phyloP scores from a whole-genome alignment of 2,113 vertebrate genomes.

The Notarius lentiginosus region DNA sequence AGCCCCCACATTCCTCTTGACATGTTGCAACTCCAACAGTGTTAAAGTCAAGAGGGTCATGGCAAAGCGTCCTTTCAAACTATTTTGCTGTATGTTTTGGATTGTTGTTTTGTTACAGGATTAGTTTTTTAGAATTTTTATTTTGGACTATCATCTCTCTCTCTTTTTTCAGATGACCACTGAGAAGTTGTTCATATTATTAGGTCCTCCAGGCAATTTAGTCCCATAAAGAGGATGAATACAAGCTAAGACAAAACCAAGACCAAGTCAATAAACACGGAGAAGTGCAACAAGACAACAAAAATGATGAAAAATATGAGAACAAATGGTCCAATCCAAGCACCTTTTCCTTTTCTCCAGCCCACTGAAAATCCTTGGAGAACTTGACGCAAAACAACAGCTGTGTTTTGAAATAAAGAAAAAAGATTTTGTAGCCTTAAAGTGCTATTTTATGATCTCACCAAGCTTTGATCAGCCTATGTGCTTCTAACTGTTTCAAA shows the following conservation, averaged over 20 bases:
- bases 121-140: not conserved
- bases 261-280: not conserved
- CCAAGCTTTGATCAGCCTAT: not conserved
- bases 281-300: not conserved
- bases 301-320: not conserved
- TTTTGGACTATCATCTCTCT: not conserved
- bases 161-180: not conserved
- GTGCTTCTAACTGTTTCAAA: not conserved
- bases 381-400: conserved; percentile 8
- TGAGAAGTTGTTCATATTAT: not conserved
- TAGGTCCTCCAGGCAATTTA: not conserved
- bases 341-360: not conserved
- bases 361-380: not conserved
- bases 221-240: not conserved
- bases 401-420: not conserved
- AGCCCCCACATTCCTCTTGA: conserved; percentile 28
- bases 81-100: not conserved
- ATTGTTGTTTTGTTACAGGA: not conserved
- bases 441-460: not conserved
- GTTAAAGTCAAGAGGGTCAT: not conserved
- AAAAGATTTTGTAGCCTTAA: not conserved
- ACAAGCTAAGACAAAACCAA: not conserved
- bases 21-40: not conserved
- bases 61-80: not conserved
- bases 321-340: not conserved